Percentiles rank a stretch among this genome's conserved stretches.
Conservation (phyloP, 2,113 vertebrate species). For the Megalops atlanticus region DNA sequence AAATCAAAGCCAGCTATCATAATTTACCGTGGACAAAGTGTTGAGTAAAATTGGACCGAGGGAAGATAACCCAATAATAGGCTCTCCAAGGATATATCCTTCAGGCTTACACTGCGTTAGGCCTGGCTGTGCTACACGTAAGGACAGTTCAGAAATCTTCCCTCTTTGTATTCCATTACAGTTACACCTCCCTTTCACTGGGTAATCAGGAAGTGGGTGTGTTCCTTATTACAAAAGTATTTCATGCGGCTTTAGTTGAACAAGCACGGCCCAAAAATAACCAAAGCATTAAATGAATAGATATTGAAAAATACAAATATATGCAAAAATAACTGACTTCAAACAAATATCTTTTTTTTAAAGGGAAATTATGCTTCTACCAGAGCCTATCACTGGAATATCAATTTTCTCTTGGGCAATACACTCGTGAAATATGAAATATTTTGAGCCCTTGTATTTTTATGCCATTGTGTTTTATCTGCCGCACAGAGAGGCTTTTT, state of each 20-base stretch:
- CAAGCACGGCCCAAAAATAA: too few relatives aligned
- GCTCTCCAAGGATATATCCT: not conserved
- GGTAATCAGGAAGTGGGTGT: not conserved
- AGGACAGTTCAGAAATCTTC: not conserved
- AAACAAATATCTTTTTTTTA: not conserved
- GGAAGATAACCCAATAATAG: not conserved
- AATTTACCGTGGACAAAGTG: constrained; percentile 21
- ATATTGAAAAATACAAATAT: not conserved
- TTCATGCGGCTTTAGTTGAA: not conserved
- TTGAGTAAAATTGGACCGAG: constrained; percentile 6
- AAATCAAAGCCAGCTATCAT: constrained; percentile 19
- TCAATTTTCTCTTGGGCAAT: not conserved
- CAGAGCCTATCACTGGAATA: not conserved
- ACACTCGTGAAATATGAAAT: not conserved
- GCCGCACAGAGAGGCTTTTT: not conserved
- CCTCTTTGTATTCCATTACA: not conserved
- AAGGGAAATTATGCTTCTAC: not conserved
- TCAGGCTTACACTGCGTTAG: not conserved
- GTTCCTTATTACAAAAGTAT: not conserved
- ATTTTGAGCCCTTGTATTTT: not conserved
- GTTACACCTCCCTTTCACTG: not conserved
- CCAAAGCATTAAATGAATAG: not conserved
- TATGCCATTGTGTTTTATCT: constrained; percentile 1
- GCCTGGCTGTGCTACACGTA: not conserved
- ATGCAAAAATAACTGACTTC: not conserved